These are phyloP conservation scores for Drosophila stalkeri DNA, from an alignment of 2,888 invertebrate genomes.

Conservation along the genomic window DNA sequence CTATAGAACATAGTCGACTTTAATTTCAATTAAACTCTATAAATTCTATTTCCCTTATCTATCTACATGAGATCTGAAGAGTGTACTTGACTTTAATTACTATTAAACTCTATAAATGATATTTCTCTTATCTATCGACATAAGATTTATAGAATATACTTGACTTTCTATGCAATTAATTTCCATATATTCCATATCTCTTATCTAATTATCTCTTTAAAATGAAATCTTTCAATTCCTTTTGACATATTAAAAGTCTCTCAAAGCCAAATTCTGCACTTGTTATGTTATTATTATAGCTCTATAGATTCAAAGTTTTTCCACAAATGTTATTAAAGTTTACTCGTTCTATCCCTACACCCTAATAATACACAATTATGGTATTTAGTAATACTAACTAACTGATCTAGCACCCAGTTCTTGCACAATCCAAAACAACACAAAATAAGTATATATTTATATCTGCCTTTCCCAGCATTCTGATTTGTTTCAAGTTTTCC, in stretches of 20 bases:
- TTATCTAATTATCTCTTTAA: neutral
- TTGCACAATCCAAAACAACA: slow-evolving; percentile 18
- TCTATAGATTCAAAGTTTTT: neutral
- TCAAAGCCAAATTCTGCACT: neutral
- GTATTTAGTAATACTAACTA: slow-evolving; percentile 14
- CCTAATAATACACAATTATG: neutral
- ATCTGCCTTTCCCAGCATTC: slow-evolving; percentile 15
- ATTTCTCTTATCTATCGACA: neutral
- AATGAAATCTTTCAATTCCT: neutral
- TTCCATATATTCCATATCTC: neutral
- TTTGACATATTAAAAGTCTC: neutral
- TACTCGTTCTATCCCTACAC: neutral
- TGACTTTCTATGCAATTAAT: neutral
- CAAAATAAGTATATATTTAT: neutral
- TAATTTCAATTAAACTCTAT: neutral
- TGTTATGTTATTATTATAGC: neutral
- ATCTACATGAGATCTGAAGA: neutral
- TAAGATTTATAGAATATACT: neutral
- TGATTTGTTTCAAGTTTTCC: slow-evolving; percentile 16
- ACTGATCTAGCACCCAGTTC: slow-evolving; percentile 5
- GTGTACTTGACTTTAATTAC: neutral
- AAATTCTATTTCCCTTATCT: neutral
- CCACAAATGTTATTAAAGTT: neutral
- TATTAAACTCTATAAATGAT: neutral
- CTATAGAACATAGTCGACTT: neutral